These are phyloP conservation scores for Dorcus parallelipipedus DNA, from an alignment of 2,888 invertebrate genomes.

Conservation along the genomic window DNA sequence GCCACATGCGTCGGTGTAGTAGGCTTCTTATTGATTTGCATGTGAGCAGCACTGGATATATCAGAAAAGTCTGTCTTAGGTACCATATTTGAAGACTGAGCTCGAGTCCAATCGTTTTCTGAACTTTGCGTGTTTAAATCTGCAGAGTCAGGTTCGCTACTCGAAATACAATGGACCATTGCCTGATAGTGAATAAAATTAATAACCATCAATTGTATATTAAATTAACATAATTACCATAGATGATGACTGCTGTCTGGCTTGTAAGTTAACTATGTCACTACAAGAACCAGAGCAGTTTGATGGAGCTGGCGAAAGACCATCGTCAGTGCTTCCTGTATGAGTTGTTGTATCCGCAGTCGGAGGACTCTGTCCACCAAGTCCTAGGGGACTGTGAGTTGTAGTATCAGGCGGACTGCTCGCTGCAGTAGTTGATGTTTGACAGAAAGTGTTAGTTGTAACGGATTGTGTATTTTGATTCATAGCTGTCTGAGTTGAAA, in stretches of 20 bases:
- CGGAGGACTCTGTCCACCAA: slow-evolving; percentile 50
- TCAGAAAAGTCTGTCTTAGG: slow-evolving; percentile 40
- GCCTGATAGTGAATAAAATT: slow-evolving; percentile 51
- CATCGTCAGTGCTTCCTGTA: slow-evolving; percentile 47
- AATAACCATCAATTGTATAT: neutral
- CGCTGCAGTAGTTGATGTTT: slow-evolving; percentile 46
- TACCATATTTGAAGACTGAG: slow-evolving; percentile 21
- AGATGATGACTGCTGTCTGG: slow-evolving; percentile 44
- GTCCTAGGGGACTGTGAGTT: slow-evolving; percentile 73
- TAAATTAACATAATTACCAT: slow-evolving; percentile 38
- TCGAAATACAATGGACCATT: slow-evolving; percentile 85
- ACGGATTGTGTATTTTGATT: slow-evolving; percentile 51
- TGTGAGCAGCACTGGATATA: slow-evolving; percentile 33
- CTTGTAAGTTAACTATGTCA: slow-evolving; percentile 35
- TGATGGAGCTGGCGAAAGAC: slow-evolving; percentile 47
- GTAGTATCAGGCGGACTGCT: slow-evolving; percentile 81
- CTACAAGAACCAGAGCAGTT: slow-evolving; percentile 43
- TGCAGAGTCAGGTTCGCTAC: slow-evolving; percentile 75
- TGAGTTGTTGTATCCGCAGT: slow-evolving; percentile 49
- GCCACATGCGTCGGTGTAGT: slow-evolving; percentile 40
- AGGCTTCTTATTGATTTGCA: slow-evolving; percentile 36
- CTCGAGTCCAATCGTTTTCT: slow-evolving; percentile 41
- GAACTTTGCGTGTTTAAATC: slow-evolving; percentile 43
- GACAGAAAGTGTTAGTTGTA: slow-evolving; percentile 49
- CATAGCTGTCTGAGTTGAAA: slow-evolving; percentile 71